Evolutionary conservation across 35 echinoderm and acorn worm genomes (phyloP), one percentile per base, ranked within the genome.

Genomic region (Apostichopus parvimensis): DNA sequence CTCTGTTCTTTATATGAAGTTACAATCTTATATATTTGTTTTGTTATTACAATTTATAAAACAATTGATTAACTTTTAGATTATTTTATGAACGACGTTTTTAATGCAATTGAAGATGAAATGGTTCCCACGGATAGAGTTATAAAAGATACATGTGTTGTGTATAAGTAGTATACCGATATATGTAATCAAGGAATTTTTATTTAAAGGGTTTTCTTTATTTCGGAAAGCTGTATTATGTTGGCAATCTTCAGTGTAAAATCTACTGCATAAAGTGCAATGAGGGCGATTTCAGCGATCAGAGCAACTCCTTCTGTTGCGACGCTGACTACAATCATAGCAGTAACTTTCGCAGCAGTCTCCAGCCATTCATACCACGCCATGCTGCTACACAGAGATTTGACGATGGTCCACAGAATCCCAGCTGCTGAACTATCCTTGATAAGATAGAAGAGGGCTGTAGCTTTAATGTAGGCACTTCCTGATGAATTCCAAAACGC

Each of bases 211-310:
- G 28, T 34, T 34, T 34, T 34, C 28, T 34, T 65, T 9, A 65
- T 65, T 15, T 65, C 62, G 8, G 62, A 65, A 9, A 65, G 8
- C 62, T 2, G 62, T 0, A 65, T 1, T 11, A 65, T 4, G 62
- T 92, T 92, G 6, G 61, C 61, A 6, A 92, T 92, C 79, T 92
- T 92, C 17, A 28, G 52, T 64, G 79, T 80, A 61, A 92, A 92
- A 75, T 71, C 80, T 45, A 92, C 80, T 12, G 91, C 91, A 56
- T 57, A 22, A 6, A 92, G 26, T 21, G 56, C 79, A 61, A 92
- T 53, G 9, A 85, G 4, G 17, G 91, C 91, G 58, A 84, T 84
- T 73, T 92, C 56, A 9, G 90, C 90, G 34, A 91, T 91, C 21
- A 91, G 77, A 10, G 76, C 77, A 10, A n/a, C 55, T 9, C 91